A percentile compares a stretch with the other conserved stretches of the same genome.
Conservation (phyloP, 2,888 invertebrate species). For the Tuta absoluta region DNA sequence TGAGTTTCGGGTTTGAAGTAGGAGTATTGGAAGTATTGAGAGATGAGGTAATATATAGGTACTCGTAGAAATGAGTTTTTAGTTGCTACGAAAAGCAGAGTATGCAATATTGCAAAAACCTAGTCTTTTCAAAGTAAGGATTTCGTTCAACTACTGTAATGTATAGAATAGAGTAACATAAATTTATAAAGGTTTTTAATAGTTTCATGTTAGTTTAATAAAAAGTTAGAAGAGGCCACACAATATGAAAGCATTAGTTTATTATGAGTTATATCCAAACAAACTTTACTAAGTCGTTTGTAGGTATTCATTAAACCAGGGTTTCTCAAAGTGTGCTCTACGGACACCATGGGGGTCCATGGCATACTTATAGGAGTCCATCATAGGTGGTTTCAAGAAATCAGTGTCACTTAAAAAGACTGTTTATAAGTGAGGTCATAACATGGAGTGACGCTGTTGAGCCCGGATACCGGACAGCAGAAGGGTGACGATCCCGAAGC, state of each 20-base stretch:
- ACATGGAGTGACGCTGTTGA: too few relatives aligned
- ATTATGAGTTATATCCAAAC: constrained; percentile 1
- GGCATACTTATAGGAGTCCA: too few relatives aligned
- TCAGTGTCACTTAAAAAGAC: background rate
- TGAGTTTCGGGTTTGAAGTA: constrained; percentile 13
- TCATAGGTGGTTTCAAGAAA: background rate
- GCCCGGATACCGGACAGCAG: too few relatives aligned
- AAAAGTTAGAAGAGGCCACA: constrained; percentile 5
- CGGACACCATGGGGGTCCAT: too few relatives aligned
- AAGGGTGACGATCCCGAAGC: too few relatives aligned
- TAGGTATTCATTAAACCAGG: too few relatives aligned
- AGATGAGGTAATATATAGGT: background rate
- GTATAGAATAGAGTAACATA: background rate
- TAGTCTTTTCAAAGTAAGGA: background rate
- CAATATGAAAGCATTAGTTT: background rate
- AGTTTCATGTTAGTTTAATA: background rate
- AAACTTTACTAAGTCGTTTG: too few relatives aligned
- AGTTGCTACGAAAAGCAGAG: background rate
- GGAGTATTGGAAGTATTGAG: constrained; percentile 8
- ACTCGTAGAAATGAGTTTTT: background rate
- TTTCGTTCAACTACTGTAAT: background rate
- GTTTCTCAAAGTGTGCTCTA: too few relatives aligned
- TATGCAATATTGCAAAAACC: background rate
- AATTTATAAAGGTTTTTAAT: background rate
- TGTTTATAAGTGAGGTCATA: background rate